Base-by-base conservation (phyloP, 1,140 invertebrate species). In the Plodia interpunctella region DNA sequence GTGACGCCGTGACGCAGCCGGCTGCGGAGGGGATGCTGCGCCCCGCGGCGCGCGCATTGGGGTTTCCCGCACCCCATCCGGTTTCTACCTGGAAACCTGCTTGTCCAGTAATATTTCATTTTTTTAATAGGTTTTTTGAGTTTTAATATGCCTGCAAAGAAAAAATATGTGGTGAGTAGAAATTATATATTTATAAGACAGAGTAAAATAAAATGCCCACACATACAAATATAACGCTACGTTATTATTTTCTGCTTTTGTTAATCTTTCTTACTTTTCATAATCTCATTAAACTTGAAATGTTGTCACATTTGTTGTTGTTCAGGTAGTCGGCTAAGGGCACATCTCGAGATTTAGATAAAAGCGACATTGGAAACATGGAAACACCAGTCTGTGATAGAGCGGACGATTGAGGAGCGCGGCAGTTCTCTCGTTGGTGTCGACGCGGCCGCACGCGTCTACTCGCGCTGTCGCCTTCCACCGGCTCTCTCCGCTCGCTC, bases 301-400 rank as follows among this genome's bases (percentile, higher is more conserved):
- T n/a, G n/a, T 25, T 25, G 21, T 25, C 21, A 25, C 21, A 25
- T 25, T n/a, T n/a, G n/a, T n/a, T n/a, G n/a, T n/a, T n/a, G n/a
- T n/a, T n/a, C 21, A 25, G 21, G 21, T 25, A 25, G 21, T 25
- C 13, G 38, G 13, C 0, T 15, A 44, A 15, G 38, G 38, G 38
- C 38, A 44, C 38, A 15, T 44, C 38, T 44, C 10, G 38, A 44
- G 38, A 44, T 44, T 44, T 44, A 44, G 38, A 44, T 44, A 44
- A 44, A 44, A 44, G 38, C 38, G 38, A 44, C 38, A 44, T 44
- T 44, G 38, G 38, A 44, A 44, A 44, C n/a, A 44, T 44, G 38
- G 38, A 44, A 44, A 44, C 38, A 44, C 38, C 38, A 44, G 38
- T 44, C 13, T 44, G n/a, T n/a, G 38, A 44, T 44, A 44, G 3